Percentiles rank a stretch among this genome's conserved stretches.
Evolutionary conservation across 2,888 invertebrate genomes (phyloP).

Genomic region (Pteria penguin): DNA sequence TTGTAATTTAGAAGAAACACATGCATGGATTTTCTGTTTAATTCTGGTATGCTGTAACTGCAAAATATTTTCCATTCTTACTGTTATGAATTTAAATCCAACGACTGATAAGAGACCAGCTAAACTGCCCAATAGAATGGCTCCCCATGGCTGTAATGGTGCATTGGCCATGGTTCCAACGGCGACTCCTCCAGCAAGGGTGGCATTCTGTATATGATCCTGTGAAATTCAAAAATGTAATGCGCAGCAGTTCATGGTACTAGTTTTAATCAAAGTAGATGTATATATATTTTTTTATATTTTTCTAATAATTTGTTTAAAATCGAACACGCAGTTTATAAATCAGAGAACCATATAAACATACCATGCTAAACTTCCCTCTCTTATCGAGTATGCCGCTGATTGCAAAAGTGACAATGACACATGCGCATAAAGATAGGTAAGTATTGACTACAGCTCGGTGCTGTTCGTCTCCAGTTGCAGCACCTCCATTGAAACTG

Average conservation of each 20-base stretch:
- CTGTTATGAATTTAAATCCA: slow-evolving; percentile 85
- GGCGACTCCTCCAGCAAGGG: slow-evolving; percentile 95
- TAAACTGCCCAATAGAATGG: slow-evolving; percentile 88
- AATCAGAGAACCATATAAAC: too few species aligned
- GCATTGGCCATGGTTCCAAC: slow-evolving; percentile 91
- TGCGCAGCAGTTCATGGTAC: too few species aligned
- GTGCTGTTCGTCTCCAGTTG: slow-evolving; percentile 86
- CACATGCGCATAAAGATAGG: slow-evolving; percentile 89
- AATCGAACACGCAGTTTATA: too few species aligned
- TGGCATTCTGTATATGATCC: slow-evolving; percentile 94
- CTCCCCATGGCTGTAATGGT: slow-evolving; percentile 90
- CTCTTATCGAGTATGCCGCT: slow-evolving; percentile 85
- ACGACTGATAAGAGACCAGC: slow-evolving; percentile 90
- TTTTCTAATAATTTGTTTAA: neutral
- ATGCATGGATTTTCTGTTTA: too few species aligned
- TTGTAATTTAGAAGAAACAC: too few species aligned
- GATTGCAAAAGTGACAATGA: slow-evolving; percentile 90
- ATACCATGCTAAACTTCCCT: slow-evolving; percentile 78
- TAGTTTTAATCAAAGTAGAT: too few species aligned
- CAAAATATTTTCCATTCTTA: too few species aligned
- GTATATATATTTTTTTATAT: neutral
- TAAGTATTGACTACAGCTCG: slow-evolving; percentile 96
- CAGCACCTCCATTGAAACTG: slow-evolving; percentile 92
- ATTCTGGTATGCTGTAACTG: too few species aligned
- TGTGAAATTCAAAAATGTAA: too few species aligned